Percentiles rank a stretch among this genome's conserved stretches.
These are phyloP conservation scores for Sphaerodactylus townsendi DNA, from an alignment of 2,113 vertebrate species.

Conservation along the genomic window DNA sequence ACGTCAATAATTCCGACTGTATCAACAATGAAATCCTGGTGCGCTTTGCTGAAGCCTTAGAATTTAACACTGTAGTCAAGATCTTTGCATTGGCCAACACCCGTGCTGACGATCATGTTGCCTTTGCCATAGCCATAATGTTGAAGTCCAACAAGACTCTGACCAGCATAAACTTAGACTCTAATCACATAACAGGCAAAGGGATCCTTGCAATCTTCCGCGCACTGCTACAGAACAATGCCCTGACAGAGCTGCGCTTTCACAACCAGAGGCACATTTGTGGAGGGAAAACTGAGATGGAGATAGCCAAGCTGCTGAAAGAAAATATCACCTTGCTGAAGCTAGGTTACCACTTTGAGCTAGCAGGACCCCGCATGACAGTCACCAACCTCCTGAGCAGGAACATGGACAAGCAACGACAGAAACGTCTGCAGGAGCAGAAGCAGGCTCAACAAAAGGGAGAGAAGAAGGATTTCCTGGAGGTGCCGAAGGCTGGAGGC, in stretches of 20 bases:
- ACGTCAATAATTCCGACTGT: slow-evolving; percentile 96
- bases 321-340: slow-evolving; percentile 95
- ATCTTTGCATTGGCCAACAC: slow-evolving; percentile 92
- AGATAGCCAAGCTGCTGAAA: slow-evolving; percentile 92
- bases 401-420: slow-evolving; percentile 97
- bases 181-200: slow-evolving; percentile 94
- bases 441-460: slow-evolving; percentile 84
- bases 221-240: slow-evolving; percentile 88
- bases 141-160: slow-evolving; percentile 88
- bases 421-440: slow-evolving; percentile 91
- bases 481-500: slow-evolving; percentile 78
- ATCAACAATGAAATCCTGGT: slow-evolving; percentile 93
- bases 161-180: slow-evolving; percentile 94
- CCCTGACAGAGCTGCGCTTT: slow-evolving; percentile 92
- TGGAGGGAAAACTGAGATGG: slow-evolving; percentile 97
- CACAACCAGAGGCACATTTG: slow-evolving; percentile 98
- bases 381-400: slow-evolving; percentile 95
- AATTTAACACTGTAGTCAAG: slow-evolving; percentile 86
- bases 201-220: slow-evolving; percentile 95
- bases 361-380: slow-evolving; percentile 94
- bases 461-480: slow-evolving; percentile 83
- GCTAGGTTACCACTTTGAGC: slow-evolving; percentile 95
- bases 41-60: slow-evolving; percentile 89
- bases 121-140: slow-evolving; percentile 89
- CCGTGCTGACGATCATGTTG: slow-evolving; percentile 92